A percentile compares a stretch with the other conserved stretches of the same genome.
These are phyloP conservation scores for Ramphastos sulfuratus DNA, from an alignment of 2,113 vertebrate species.

Conservation along the genomic window DNA sequence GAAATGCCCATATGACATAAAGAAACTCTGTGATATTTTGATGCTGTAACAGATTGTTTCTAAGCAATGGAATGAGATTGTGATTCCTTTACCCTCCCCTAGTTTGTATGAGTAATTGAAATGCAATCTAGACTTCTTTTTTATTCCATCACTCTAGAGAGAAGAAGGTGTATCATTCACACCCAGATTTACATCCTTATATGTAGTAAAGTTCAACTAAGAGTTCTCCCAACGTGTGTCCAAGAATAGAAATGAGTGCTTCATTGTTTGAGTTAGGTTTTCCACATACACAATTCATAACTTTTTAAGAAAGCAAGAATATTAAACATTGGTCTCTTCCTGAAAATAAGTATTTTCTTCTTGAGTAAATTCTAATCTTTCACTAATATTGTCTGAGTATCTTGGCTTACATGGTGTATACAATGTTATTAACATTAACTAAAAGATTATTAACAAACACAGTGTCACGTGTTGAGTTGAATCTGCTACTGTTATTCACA, in stretches of 20 bases:
- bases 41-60: not conserved
- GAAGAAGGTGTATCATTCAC: not conserved
- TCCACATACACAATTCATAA: not conserved
- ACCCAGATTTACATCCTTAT: not conserved
- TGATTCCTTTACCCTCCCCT: fast-evolving
- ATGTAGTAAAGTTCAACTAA: not conserved
- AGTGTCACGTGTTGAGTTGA: no score
- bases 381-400: not conserved
- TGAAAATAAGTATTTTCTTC: not conserved
- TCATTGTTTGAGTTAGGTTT: fast-evolving
- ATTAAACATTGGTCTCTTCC: not conserved
- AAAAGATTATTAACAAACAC: not conserved
- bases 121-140: fast-evolving
- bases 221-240: fast-evolving
- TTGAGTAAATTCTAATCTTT: not conserved
- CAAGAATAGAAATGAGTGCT: not conserved
- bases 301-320: not conserved
- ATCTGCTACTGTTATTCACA: no score
- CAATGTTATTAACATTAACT: not conserved
- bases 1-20: not conserved
- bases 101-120: not conserved
- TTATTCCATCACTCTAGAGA: not conserved
- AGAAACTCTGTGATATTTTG: not conserved
- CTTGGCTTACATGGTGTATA: not conserved
- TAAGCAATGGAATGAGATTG: fast-evolving